Evolutionary conservation across 30 jellyfish, hydroid and myxozoan species (phyloP), one percentile per base, ranked within the genome.

Genomic region (Catostylus mosaicus): DNA sequence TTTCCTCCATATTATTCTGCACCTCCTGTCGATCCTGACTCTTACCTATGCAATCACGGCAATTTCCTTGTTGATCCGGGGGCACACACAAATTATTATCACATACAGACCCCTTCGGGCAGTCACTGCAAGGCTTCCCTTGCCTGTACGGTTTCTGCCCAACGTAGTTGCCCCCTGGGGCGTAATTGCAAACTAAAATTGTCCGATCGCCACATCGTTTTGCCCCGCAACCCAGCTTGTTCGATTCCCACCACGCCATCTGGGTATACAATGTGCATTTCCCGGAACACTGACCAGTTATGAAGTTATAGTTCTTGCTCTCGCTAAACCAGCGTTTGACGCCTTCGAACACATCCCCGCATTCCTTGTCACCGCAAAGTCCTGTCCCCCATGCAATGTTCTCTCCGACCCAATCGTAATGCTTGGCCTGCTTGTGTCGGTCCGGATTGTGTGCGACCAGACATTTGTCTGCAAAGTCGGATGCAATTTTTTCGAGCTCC

Each of bases 301-400:
- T 73, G 75, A 67, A 87, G 57, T 87, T 81, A 52, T 93, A 93
- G 38, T 95, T 93, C 71, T 87, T 83, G 40, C 89, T 77, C 63
- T 93, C 97, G n/a, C 91, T 83, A 38, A 87, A 88, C 99, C 99
- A 93, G 61, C 99, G 80, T 64, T 93, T 93, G 16, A 93, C 97
- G 61, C 99, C 99, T 56, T 93, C 97, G 54, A 70, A 93, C n/a
- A 93, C 90, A 60, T 93, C 99, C 8, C 99, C 99, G 83, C 99
- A 93, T 29, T 93, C 97, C 40, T 87, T 83, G 70, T 93, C 97
- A 48, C 97, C 97, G 72, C 99, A 93, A 24, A 73, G 47, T 40
- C 99, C 99, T 4, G 97, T 83, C 14, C 99, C 99, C 99, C 99
- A 93, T 34, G 99, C 99, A 30, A 93, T 93, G 47, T 93, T 93